Evolutionary conservation across 2,113 vertebrate genomes (phyloP).

Genomic region (Dipodomys stephensi): DNA sequence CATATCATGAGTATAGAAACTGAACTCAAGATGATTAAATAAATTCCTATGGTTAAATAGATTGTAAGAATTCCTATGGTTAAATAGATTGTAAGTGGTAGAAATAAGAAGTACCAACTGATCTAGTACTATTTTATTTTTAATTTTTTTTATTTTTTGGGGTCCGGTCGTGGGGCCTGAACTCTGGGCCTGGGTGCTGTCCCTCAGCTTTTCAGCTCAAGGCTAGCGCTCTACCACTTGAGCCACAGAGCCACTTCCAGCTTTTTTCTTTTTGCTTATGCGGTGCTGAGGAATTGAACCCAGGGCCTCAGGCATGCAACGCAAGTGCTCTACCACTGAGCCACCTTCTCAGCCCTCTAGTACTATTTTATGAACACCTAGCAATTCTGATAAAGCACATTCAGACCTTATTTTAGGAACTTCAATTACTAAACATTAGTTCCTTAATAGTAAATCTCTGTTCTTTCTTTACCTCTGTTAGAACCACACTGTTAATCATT

Average conservation of each 20-base stretch:
- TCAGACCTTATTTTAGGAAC: slow-evolving; percentile 15
- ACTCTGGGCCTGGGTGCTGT: too few species aligned
- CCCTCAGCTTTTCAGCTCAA: too few species aligned
- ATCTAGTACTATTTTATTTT: background rate
- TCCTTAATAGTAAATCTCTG: background rate
- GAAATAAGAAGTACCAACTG: background rate
- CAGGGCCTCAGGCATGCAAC: too few species aligned
- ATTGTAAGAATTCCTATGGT: background rate
- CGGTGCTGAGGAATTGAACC: too few species aligned
- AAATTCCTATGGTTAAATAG: background rate
- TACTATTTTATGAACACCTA: background rate
- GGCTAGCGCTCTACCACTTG: too few species aligned
- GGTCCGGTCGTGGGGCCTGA: too few species aligned
- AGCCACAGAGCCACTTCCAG: too few species aligned
- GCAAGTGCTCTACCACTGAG: too few species aligned
- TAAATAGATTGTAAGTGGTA: background rate
- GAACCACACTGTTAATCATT: background rate
- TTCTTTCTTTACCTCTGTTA: slow-evolving; percentile 25
- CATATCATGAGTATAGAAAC: background rate
- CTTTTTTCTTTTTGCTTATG: too few species aligned
- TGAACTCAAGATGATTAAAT: slow-evolving; percentile 12
- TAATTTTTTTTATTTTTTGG: too few species aligned
- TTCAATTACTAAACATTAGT: slow-evolving; percentile 37
- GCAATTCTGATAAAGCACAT: background rate
- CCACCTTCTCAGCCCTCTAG: background rate